phyloP scores from a whole-genome alignment of 2,888 invertebrate genomes.

The Apamea monoglypha region DNA sequence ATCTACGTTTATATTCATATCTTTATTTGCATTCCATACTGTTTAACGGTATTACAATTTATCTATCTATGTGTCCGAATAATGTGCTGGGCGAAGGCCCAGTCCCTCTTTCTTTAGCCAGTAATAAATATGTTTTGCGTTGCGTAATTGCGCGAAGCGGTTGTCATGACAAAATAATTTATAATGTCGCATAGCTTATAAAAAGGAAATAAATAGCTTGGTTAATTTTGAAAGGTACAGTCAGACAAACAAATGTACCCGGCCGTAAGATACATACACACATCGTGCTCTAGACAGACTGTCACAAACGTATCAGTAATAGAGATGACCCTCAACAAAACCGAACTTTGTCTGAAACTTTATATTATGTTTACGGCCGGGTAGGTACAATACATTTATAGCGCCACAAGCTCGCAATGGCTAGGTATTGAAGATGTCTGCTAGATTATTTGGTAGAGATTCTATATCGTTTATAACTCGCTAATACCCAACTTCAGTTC shows the following conservation, averaged over 20 bases:
- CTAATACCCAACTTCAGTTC: background rate
- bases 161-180: background rate
- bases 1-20: background rate
- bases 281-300: background rate
- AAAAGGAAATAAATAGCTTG: background rate
- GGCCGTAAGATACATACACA: background rate
- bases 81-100: background rate
- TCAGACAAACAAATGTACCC: background rate
- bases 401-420: constrained; percentile 4
- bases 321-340: too few species aligned
- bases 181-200: constrained; percentile 26
- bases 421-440: background rate
- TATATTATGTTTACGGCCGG: background rate
- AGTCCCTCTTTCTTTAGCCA: background rate
- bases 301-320: too few species aligned
- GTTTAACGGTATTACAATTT: background rate
- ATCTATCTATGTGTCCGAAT: background rate
- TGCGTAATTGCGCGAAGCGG: background rate
- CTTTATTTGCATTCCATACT: background rate
- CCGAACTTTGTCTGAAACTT: background rate
- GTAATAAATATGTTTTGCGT: background rate
- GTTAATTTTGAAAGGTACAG: background rate
- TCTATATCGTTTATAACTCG: background rate
- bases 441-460: background rate
- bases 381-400: background rate